Evolutionary conservation across 2,888 invertebrate genomes (phyloP).

Genomic region (Tachina grossa): DNA sequence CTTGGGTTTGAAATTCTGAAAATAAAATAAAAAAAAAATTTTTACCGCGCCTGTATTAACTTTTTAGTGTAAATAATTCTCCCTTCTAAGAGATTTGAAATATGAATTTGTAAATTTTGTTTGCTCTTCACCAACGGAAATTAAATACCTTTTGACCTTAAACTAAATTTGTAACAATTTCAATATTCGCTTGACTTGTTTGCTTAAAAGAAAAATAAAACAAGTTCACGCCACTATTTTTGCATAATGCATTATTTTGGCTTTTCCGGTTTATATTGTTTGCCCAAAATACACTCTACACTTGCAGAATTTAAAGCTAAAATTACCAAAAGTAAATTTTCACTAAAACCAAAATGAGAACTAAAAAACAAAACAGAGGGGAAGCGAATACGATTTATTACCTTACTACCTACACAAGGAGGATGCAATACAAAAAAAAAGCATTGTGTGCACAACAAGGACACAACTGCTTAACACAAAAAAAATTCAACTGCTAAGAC

Average conservation of each 20-base stretch:
- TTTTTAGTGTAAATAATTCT: neutral
- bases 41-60: too few relatives aligned
- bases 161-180: neutral
- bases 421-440: neutral
- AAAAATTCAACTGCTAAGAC: neutral
- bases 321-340: neutral
- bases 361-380: neutral
- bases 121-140: slow-evolving; percentile 17
- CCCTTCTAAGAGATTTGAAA: neutral
- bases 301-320: neutral
- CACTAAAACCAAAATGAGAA: neutral
- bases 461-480: neutral
- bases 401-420: neutral
- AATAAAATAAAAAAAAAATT: too few relatives aligned
- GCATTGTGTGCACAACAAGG: neutral
- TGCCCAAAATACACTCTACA: neutral
- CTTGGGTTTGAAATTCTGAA: too few relatives aligned
- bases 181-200: neutral
- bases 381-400: slow-evolving; percentile 16
- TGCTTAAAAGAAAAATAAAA: neutral
- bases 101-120: neutral
- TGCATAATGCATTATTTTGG: slow-evolving; percentile 16
- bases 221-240: neutral
- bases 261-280: neutral
- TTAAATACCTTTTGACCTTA: slow-evolving; percentile 17